Evolutionary conservation across 2,797 vertebrate species (phyloP), one percentile per base, ranked within the genome.

Genomic region (Epinephelus malabaricus): DNA sequence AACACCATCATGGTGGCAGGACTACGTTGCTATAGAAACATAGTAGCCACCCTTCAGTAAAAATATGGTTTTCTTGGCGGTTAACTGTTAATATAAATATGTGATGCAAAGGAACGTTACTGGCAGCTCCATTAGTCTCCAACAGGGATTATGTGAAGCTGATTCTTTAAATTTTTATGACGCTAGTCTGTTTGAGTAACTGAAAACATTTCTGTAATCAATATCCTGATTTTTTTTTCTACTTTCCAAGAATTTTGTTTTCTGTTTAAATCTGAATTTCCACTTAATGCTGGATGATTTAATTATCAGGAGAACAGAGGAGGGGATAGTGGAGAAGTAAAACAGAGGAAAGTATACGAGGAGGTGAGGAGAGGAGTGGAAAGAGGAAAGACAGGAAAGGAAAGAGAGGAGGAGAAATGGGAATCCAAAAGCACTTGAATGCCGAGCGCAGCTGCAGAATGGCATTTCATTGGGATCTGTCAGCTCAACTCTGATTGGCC

Each of bases 371-470:
- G 43, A 71, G 12, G 27, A 61, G 62, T 40, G 53, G 56, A 83
- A 59, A 73, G 69, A 82, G 66, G 64, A 51, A 53, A 65, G 55
- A 76, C 67, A 49, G 76, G 60, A 65, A 65, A 74, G 84, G 69
- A 66, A 76, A 38, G 49, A 51, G 56, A 73, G 43, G 70, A 86
- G 69, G 67, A 80, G 78, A 84, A 86, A 81, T 46, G 69, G 69
- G 81, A 95, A 92, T 94, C 94, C 82, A 60, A 81, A 89, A 96
- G 94, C 94, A 91, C 94, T 94, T 94, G 85, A 96, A 94, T 91
- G 89, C 92, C 71, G 83, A 94, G 94, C 91, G 92, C 97, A 97
- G 96, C 96, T 97, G 96, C 94, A 94, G 92, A 95, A 93, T 90
- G 92, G 92, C 88, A 92, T 93, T 95, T 95, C 89, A 79, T 93